Evolutionary conservation across 2,888 invertebrate species (phyloP).

Genomic region (Dendrolimus pini): DNA sequence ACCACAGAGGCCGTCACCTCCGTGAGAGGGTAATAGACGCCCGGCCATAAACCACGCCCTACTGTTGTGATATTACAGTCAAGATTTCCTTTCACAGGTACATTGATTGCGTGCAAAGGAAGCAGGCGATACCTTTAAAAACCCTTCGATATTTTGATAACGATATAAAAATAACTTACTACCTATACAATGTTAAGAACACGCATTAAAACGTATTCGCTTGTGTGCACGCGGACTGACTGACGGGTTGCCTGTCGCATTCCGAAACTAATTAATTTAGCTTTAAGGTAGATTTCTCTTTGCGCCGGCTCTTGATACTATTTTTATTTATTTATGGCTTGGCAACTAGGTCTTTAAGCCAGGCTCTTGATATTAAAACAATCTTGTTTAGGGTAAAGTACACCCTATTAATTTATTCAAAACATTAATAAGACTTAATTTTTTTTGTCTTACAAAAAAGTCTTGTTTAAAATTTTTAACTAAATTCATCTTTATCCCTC

Average conservation of each 20-base stretch:
- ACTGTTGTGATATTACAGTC: no score
- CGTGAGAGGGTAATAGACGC: no score
- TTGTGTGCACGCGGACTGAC: slow-evolving; percentile 59
- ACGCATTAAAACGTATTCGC: slow-evolving; percentile 55
- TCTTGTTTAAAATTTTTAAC: no score
- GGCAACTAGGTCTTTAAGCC: slow-evolving; percentile 2
- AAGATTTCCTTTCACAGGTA: slow-evolving; percentile 26
- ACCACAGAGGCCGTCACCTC: no score
- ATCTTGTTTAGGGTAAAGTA: no score
- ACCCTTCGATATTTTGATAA: slow-evolving; percentile 32
- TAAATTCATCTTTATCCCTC: no score
- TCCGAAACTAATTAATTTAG: slow-evolving; percentile 64
- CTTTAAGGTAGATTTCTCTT: slow-evolving; percentile 58
- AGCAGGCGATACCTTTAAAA: slow-evolving; percentile 27
- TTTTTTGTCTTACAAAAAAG: no score
- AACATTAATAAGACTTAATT: no score
- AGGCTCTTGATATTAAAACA: no score
- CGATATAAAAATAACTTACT: slow-evolving; percentile 33
- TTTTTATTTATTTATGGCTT: slow-evolving; percentile 1
- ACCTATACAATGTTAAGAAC: slow-evolving; percentile 33
- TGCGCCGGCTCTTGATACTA: slow-evolving; percentile 37
- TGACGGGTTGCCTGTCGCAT: slow-evolving; percentile 57
- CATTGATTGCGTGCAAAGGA: slow-evolving; percentile 40
- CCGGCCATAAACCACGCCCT: no score
- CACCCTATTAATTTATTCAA: no score